Evolutionary conservation across 2,888 invertebrate genomes (phyloP).

Genomic region (Stenoptilia bipunctidactyla): DNA sequence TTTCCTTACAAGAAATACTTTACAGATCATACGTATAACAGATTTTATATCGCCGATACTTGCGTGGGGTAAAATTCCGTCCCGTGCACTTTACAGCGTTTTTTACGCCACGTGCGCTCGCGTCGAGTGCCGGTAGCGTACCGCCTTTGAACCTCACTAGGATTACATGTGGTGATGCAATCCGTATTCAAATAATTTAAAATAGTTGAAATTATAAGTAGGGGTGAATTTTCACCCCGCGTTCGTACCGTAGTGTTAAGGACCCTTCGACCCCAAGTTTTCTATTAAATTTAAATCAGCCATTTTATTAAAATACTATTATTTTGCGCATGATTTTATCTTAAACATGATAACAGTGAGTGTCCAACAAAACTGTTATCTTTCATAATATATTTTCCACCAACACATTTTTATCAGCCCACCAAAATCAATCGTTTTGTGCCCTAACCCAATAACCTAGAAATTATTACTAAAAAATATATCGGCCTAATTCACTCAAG

Average conservation of each 20-base stretch:
- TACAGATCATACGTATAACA: not conserved
- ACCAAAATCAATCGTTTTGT: too few relatives aligned
- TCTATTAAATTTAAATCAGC: too few relatives aligned
- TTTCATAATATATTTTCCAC: too few relatives aligned
- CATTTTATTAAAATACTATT: too few relatives aligned
- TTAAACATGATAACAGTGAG: too few relatives aligned
- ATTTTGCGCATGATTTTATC: too few relatives aligned
- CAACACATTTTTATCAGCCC: too few relatives aligned
- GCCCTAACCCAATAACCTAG: too few relatives aligned
- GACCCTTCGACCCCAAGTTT: too few relatives aligned
- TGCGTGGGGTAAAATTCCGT: slow-evolving; percentile 2
- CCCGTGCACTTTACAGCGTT: slow-evolving; percentile 2
- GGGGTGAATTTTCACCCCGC: slow-evolving; percentile 4
- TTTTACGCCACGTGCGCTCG: not conserved
- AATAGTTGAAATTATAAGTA: not conserved
- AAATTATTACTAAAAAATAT: too few relatives aligned
- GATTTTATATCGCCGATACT: slow-evolving; percentile 2
- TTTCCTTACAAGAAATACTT: slow-evolving; percentile 2
- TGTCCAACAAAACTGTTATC: too few relatives aligned
- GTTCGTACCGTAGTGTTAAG: slow-evolving; percentile 2
- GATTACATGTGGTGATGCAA: slow-evolving; percentile 1
- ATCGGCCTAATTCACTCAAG: too few relatives aligned
- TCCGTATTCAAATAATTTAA: not conserved
- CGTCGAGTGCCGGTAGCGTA: slow-evolving; percentile 1
- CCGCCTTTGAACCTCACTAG: slow-evolving; percentile 3